Percentiles rank a stretch among this genome's conserved stretches.
Conservation (phyloP, 37 sponge, comb jelly and placozoan genomes). For the Ephydatia muelleri region DNA sequence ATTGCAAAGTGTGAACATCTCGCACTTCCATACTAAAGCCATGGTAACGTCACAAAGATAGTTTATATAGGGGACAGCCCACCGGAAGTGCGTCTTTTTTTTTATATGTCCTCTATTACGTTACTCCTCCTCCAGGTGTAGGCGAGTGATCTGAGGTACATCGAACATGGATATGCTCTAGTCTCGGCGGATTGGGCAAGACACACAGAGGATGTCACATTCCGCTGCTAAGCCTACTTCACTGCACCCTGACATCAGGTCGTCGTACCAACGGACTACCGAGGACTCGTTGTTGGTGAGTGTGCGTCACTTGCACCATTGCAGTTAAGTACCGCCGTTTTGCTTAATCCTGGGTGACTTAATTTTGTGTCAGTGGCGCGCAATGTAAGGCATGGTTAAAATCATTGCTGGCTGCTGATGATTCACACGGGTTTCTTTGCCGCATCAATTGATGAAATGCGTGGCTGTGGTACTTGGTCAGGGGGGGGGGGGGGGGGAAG, state of each 20-base stretch:
- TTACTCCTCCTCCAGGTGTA: neutral
- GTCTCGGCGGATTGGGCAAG: neutral
- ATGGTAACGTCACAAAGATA: neutral
- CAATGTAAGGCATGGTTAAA: neutral
- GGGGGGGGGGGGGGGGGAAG: neutral
- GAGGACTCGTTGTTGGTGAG: too few species aligned
- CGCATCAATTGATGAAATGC: neutral
- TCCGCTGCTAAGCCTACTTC: neutral
- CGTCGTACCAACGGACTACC: neutral
- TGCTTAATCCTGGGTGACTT: neutral
- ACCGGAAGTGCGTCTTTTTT: neutral
- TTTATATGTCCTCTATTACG: neutral
- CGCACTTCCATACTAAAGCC: neutral
- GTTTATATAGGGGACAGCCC: neutral
- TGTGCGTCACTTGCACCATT: neutral
- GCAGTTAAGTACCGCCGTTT: neutral
- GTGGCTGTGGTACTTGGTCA: neutral
- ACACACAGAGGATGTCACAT: neutral
- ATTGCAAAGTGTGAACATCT: neutral
- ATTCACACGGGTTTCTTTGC: slow-evolving; percentile 1
- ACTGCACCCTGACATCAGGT: neutral
- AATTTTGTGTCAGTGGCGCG: neutral
- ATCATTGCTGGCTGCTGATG: neutral
- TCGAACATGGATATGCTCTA: neutral
- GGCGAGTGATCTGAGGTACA: neutral